Evolutionary conservation across 2,888 invertebrate species (phyloP).

Genomic region (Clunio marinus): DNA sequence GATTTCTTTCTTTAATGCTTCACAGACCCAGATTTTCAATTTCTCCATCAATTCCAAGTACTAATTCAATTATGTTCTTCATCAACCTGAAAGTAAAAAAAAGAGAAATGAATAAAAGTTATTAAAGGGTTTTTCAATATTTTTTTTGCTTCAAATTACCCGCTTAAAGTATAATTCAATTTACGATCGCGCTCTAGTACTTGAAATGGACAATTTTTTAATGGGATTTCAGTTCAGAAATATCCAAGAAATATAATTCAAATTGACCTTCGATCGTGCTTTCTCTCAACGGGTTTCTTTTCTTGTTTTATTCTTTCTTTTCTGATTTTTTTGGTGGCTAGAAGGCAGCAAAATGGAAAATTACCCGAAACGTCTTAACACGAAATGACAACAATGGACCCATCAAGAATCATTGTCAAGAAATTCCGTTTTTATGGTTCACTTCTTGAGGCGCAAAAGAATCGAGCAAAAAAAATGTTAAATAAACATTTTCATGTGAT

Average conservation of each 20-base stretch:
- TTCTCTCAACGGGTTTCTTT: not conserved
- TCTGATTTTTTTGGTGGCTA: too few relatives aligned
- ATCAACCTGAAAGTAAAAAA: slow-evolving; percentile 3
- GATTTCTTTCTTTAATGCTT: not conserved
- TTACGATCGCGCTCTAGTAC: not conserved
- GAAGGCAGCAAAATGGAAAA: slow-evolving; percentile 14
- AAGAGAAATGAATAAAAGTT: slow-evolving; percentile 3
- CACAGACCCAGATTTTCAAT: too few relatives aligned
- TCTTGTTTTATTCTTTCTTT: not conserved
- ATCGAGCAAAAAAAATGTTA: not conserved
- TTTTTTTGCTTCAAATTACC: too few relatives aligned
- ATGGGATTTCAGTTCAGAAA: slow-evolving; percentile 8
- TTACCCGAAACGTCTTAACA: slow-evolving; percentile 3
- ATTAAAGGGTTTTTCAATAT: not conserved
- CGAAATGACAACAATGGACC: slow-evolving; percentile 21
- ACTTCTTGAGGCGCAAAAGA: not conserved
- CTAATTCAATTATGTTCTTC: slow-evolving; percentile 2
- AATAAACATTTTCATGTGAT: not conserved
- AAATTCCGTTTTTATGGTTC: slow-evolving; percentile 2
- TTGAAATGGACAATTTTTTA: not conserved
- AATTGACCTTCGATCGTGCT: slow-evolving; percentile 13
- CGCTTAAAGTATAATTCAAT: too few relatives aligned
- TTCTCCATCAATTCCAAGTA: not conserved
- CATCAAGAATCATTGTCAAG: slow-evolving; percentile 7
- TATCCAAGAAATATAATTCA: not conserved